Conservation (phyloP, 2,797 vertebrate genomes). For the Masticophis lateralis region DNA sequence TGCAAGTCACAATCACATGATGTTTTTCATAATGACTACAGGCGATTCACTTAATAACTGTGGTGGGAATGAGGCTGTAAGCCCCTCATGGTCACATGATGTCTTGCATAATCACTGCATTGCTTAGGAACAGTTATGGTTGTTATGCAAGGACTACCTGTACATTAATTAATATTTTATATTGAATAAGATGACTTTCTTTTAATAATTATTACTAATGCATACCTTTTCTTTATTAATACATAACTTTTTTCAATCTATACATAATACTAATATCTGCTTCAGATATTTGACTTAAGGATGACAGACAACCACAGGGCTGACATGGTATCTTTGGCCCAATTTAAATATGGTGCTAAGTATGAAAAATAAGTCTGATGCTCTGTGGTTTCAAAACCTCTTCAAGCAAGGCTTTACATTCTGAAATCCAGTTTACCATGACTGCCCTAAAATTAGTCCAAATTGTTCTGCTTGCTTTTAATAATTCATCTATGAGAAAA, state of each 20-base stretch:
- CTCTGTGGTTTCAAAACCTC: neutral
- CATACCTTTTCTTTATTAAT: neutral
- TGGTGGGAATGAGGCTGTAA: neutral
- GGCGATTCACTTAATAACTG: neutral
- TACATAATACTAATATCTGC: neutral
- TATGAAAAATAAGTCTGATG: neutral
- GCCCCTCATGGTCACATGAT: neutral
- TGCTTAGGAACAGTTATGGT: neutral
- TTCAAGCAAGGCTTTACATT: neutral
- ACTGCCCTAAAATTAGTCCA: neutral
- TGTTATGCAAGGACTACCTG: neutral
- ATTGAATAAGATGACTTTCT: neutral
- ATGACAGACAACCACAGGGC: neutral
- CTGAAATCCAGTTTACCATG: neutral
- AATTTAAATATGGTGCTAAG: neutral
- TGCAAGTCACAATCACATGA: neutral
- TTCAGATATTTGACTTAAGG: neutral
- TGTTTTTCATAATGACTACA: neutral
- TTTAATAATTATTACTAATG: neutral
- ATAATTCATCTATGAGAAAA: neutral
- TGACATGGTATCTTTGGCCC: neutral
- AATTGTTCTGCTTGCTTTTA: neutral
- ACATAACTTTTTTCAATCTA: neutral
- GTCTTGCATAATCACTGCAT: neutral
- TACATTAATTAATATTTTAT: neutral